phyloP scores from a whole-genome alignment of 1,140 invertebrate species.

The Macrostomum lignano region DNA sequence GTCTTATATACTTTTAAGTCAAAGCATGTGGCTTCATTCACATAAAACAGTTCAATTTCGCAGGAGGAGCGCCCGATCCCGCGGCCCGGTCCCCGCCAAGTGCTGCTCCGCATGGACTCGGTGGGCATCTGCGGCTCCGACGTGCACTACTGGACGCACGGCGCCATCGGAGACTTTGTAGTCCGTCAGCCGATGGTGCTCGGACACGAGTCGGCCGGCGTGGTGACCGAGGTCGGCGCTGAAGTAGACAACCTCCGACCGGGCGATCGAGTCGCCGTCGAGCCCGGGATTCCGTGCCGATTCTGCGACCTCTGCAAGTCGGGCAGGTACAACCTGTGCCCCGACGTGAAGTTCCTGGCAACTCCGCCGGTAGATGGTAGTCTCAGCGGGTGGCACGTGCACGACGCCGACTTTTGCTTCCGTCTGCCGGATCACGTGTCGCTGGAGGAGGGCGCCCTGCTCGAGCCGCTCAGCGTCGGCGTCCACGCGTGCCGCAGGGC shows the following conservation, averaged over 20 bases:
- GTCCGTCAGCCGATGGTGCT: conserved; percentile 19
- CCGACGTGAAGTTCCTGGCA: conserved; percentile 53
- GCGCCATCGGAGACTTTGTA: conserved; percentile 35
- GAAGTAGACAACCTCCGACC: conserved; percentile 17
- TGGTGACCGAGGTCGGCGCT: conserved; percentile 17
- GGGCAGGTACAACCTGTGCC: conserved; percentile 64
- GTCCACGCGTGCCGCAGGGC: conserved; percentile 58
- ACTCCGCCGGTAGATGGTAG: conserved; percentile 59
- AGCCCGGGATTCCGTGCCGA: conserved; percentile 62
- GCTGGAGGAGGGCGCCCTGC: conserved; percentile 63
- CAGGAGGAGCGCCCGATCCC: too few species aligned
- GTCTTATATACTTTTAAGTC: too few species aligned
- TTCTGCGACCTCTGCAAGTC: conserved; percentile 51
- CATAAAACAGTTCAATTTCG: too few species aligned
- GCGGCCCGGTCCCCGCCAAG: too few species aligned
- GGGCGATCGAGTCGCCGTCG: conserved; percentile 69
- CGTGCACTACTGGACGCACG: conserved; percentile 57
- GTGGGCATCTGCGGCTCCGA: conserved; percentile 88
- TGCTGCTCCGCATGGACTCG: conserved; percentile 51
- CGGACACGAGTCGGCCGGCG: conserved; percentile 21
- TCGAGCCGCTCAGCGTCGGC: conserved; percentile 67
- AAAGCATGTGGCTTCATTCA: too few species aligned
- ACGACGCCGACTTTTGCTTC: conserved; percentile 66
- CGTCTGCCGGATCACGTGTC: conserved; percentile 54
- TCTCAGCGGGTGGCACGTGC: conserved; percentile 47